phyloP scores from a whole-genome alignment of 53 echinoderm and acorn worm genomes.

The Hippasteria phrygiana region DNA sequence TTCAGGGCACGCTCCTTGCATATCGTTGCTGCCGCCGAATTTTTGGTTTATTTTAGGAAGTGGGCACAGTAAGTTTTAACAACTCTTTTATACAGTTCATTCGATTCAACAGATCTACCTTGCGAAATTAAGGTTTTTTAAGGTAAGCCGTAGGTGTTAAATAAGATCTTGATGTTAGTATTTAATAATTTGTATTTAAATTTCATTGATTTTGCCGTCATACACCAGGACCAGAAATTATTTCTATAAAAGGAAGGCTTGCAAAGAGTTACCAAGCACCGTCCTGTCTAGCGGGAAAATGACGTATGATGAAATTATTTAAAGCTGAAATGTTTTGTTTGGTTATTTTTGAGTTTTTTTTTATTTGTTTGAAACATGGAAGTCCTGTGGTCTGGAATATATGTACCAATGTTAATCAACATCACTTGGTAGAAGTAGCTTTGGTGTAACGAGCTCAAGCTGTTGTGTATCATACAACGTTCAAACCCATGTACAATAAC shows the following conservation, averaged over 20 bases:
- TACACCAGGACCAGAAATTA: neutral
- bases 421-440: constrained; percentile 51
- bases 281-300: neutral
- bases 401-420: constrained; percentile 25
- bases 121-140: neutral
- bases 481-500: constrained; percentile 11
- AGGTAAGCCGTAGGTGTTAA: neutral
- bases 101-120: neutral
- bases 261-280: neutral
- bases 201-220: neutral
- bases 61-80: constrained; percentile 3
- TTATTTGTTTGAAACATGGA: neutral
- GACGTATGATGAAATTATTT: neutral
- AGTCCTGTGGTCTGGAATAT: constrained; percentile 23
- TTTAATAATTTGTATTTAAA: constrained; percentile 1
- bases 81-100: constrained; percentile 16
- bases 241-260: neutral
- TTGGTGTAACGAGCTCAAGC: constrained; percentile 12
- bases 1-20: neutral
- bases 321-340: constrained; percentile 18
- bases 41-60: neutral
- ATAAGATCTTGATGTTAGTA: neutral
- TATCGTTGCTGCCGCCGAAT: neutral
- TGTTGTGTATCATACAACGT: constrained; percentile 37
- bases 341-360: neutral